These are phyloP conservation scores for Tenthredo amoena DNA, from an alignment of 2,888 invertebrate genomes.

Conservation along the genomic window DNA sequence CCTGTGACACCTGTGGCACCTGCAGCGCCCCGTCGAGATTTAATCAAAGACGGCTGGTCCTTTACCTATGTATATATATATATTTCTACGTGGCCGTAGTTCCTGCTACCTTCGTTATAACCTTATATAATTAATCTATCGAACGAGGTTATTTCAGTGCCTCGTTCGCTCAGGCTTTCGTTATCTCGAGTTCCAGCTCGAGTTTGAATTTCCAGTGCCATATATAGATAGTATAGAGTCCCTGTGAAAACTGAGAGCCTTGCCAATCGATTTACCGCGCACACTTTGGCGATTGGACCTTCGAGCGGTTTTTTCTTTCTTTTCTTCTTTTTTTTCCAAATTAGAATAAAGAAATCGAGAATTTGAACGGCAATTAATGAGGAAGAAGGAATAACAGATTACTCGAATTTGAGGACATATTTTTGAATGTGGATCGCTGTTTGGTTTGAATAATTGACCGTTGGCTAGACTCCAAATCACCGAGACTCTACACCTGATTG, in stretches of 20 bases:
- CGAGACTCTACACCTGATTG: neutral
- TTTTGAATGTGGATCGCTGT: neutral
- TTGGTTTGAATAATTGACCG: neutral
- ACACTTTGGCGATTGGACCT: neutral
- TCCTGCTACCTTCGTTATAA: conserved; percentile 43
- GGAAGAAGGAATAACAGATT: neutral
- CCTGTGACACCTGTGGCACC: conserved; percentile 47
- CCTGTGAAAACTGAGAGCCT: conserved; percentile 6
- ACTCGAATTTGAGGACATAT: neutral
- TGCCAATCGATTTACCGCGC: neutral
- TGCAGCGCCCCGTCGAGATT: conserved; percentile 44
- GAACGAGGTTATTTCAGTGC: conserved; percentile 9
- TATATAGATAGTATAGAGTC: neutral
- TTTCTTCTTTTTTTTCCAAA: neutral
- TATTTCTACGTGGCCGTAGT: conserved; percentile 39
- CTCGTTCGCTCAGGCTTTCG: conserved; percentile 43
- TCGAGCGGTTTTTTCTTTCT: neutral
- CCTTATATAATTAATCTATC: conserved; percentile 28
- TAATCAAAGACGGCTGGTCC: conserved; percentile 48
- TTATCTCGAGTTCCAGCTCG: conserved; percentile 50
- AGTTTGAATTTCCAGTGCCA: neutral
- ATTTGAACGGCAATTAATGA: neutral
- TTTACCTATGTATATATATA: conserved; percentile 28
- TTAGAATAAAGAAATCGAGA: neutral
- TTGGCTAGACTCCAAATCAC: neutral